A percentile compares a stretch with the other conserved stretches of the same genome.
Conservation (phyloP, 1,140 invertebrate species). For the Temnothorax nylanderi region DNA sequence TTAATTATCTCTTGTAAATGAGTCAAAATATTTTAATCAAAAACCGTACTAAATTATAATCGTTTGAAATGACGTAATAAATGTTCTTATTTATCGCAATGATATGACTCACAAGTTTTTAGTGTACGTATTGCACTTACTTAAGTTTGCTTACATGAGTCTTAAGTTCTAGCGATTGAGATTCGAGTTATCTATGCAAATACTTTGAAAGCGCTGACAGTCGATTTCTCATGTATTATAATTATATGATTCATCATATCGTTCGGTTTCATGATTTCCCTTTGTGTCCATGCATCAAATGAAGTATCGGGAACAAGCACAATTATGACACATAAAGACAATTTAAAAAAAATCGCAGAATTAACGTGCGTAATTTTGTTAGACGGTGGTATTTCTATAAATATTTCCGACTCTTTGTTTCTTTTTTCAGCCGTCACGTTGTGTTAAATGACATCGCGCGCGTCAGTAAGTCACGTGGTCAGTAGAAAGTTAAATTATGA, state of each 20-base stretch:
- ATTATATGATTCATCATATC: slow-evolving; percentile 18
- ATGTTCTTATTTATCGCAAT: background rate
- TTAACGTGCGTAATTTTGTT: background rate
- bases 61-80: background rate
- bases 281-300: slow-evolving; percentile 15
- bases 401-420: background rate
- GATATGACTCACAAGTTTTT: background rate
- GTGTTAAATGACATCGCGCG: slow-evolving; percentile 3
- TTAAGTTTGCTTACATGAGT: background rate
- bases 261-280: slow-evolving; percentile 31
- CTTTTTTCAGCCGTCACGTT: background rate
- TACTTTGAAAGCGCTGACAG: background rate
- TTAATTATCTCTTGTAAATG: background rate
- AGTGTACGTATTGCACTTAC: background rate
- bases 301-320: slow-evolving; percentile 34
- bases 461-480: background rate
- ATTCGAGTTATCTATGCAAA: background rate
- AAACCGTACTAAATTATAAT: background rate
- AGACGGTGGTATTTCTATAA: background rate
- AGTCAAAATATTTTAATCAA: background rate
- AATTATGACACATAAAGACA: slow-evolving; percentile 49
- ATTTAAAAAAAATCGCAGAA: slow-evolving; percentile 31
- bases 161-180: background rate
- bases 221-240: background rate
- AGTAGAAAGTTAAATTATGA: background rate